Evolutionary conservation across 2,113 vertebrate species (phyloP).

Genomic region (Cacatua alba): DNA sequence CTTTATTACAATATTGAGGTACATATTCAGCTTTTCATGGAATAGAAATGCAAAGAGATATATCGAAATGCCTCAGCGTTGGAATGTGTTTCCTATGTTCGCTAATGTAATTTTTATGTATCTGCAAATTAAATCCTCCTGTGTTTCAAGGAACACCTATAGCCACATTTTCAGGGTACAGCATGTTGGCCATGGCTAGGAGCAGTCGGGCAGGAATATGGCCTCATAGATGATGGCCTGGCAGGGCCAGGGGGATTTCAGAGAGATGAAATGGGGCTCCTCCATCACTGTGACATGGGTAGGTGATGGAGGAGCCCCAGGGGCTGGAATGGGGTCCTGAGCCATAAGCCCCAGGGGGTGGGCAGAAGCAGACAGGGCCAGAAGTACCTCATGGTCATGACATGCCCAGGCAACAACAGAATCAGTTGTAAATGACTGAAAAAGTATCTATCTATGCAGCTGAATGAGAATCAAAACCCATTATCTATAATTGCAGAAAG

Average conservation of each 20-base stretch:
- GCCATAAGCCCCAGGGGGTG: fast-evolving
- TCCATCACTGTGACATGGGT: not conserved
- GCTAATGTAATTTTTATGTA: not conserved
- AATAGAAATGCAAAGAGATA: not conserved
- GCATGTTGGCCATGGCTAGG: fast-evolving
- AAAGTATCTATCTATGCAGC: not conserved
- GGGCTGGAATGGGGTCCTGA: not conserved
- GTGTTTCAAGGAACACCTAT: not conserved
- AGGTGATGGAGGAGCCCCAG: fast-evolving
- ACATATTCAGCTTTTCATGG: not conserved
- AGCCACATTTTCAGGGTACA: not conserved
- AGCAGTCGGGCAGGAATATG: fast-evolving
- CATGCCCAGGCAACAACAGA: not conserved
- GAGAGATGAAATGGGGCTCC: not conserved
- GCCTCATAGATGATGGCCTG: not conserved
- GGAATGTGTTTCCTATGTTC: not conserved
- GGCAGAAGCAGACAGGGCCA: too few relatives aligned
- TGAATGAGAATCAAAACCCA: not conserved
- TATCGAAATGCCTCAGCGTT: not conserved
- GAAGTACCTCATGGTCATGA: fast-evolving
- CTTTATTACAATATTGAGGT: slow-evolving; percentile 14
- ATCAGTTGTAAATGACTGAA: not conserved
- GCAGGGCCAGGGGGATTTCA: not conserved
- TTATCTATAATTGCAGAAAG: not conserved
- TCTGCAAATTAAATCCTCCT: not conserved